Percentiles rank a stretch among this genome's conserved stretches.
phyloP scores from a whole-genome alignment of 2,888 invertebrate genomes.

The Eupithecia inturbata region DNA sequence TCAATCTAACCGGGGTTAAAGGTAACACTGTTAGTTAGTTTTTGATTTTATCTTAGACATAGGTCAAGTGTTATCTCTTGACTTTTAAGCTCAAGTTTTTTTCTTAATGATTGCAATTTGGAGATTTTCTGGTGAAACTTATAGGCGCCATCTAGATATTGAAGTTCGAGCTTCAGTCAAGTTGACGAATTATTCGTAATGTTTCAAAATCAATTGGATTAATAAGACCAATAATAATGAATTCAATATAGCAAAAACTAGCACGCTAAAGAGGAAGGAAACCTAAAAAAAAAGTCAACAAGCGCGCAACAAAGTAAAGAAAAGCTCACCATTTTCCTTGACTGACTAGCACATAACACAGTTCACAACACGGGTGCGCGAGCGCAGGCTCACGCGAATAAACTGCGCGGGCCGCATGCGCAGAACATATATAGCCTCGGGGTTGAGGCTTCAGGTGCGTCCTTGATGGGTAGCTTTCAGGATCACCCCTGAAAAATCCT shows the following conservation, averaged over 20 bases:
- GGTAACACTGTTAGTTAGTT: slow-evolving; percentile 25
- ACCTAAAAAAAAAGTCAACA: not conserved
- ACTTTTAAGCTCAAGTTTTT: slow-evolving; percentile 14
- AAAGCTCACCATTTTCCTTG: slow-evolving; percentile 60
- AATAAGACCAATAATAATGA: not conserved
- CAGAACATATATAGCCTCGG: slow-evolving; percentile 62
- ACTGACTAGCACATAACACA: slow-evolving; percentile 58
- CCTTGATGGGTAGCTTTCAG: slow-evolving; percentile 1
- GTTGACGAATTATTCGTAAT: not conserved
- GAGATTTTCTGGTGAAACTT: not conserved
- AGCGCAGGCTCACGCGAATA: slow-evolving; percentile 56
- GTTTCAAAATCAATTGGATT: not conserved
- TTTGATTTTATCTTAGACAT: slow-evolving; percentile 24
- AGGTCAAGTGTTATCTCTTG: slow-evolving; percentile 22
- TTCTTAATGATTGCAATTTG: slow-evolving; percentile 5
- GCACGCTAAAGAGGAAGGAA: not conserved
- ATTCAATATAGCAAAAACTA: too few relatives aligned
- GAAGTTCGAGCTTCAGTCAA: not conserved
- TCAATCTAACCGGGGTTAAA: slow-evolving; percentile 15
- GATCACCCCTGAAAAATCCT: not conserved
- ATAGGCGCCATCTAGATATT: not conserved
- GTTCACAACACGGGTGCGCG: slow-evolving; percentile 56
- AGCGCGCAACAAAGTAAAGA: not conserved
- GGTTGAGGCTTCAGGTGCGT: slow-evolving; percentile 27
- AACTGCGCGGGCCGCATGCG: slow-evolving; percentile 48